A percentile compares a stretch with the other conserved stretches of the same genome.
phyloP scores from a whole-genome alignment of 2,888 invertebrate species.

The Acanthococcus lagerstroemiae region DNA sequence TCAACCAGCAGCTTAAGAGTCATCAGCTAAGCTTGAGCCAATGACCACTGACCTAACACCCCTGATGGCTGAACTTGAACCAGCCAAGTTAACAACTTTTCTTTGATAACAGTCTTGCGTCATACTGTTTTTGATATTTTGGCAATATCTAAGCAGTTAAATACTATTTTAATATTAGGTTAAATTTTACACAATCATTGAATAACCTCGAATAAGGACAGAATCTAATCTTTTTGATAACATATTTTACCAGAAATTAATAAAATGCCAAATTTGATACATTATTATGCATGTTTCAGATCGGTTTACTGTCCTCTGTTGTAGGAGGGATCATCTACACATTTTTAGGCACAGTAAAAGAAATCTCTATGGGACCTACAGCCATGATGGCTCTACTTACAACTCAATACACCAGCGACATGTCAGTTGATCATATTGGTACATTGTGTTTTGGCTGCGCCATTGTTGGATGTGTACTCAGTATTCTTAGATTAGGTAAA shows the following conservation, averaged over 20 bases:
- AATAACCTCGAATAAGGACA: too few relatives aligned
- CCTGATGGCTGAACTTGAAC: too few relatives aligned
- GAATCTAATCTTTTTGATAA: not conserved
- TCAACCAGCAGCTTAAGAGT: too few relatives aligned
- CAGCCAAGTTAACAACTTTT: too few relatives aligned
- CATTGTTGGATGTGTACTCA: slow-evolving; percentile 66
- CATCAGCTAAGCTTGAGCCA: too few relatives aligned
- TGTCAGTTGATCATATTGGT: slow-evolving; percentile 61
- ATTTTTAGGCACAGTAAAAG: slow-evolving; percentile 74
- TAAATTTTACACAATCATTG: too few relatives aligned
- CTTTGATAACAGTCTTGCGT: too few relatives aligned
- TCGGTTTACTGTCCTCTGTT: slow-evolving; percentile 86
- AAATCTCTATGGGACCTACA: slow-evolving; percentile 85
- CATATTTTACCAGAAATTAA: too few relatives aligned
- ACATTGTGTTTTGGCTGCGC: slow-evolving; percentile 69
- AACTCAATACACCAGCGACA: slow-evolving; percentile 57
- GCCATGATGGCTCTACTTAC: slow-evolving; percentile 84
- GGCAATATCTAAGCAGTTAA: too few relatives aligned
- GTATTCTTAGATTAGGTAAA: slow-evolving; percentile 66
- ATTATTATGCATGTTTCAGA: slow-evolving; percentile 47
- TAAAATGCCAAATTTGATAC: not conserved
- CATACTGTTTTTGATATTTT: too few relatives aligned
- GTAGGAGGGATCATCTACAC: slow-evolving; percentile 80
- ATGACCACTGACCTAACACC: too few relatives aligned
- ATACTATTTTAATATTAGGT: too few relatives aligned